A percentile compares a stretch with the other conserved stretches of the same genome.
These are phyloP conservation scores for Drosophila flavopinicola DNA, from an alignment of 2,888 invertebrate genomes.

Conservation along the genomic window DNA sequence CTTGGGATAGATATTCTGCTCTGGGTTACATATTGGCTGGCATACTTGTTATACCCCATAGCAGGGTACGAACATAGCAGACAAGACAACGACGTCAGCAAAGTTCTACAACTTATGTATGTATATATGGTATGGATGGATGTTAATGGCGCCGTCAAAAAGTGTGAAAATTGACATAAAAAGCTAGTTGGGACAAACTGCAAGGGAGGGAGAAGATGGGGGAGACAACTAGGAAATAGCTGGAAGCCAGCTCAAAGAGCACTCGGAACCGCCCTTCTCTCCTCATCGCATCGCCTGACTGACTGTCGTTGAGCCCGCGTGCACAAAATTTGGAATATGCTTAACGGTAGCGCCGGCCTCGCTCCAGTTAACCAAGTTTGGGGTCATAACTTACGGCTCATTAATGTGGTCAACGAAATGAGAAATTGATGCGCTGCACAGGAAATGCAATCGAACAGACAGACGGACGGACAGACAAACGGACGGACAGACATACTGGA, in stretches of 20 bases:
- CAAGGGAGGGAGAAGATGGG: neutral
- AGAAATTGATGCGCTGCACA: conserved; percentile 60
- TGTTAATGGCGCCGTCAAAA: conserved; percentile 55
- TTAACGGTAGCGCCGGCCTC: conserved; percentile 48
- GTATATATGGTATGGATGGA: conserved; percentile 27
- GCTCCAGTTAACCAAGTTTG: conserved; percentile 62
- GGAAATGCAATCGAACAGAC: conserved; percentile 60
- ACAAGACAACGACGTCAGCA: conserved; percentile 40
- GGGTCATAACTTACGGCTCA: conserved; percentile 70
- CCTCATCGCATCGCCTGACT: conserved; percentile 19
- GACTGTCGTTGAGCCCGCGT: conserved; percentile 22
- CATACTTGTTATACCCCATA: neutral
- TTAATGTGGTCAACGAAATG: conserved; percentile 71
- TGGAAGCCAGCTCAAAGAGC: conserved; percentile 6
- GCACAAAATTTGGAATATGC: neutral
- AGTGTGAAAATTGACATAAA: conserved; percentile 41
- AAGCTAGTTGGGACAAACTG: conserved; percentile 8
- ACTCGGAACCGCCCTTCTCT: neutral
- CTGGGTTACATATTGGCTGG: too few relatives aligned
- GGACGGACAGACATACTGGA: conserved; percentile 1
- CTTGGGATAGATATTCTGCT: too few relatives aligned
- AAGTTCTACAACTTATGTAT: conserved; percentile 13
- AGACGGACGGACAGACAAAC: neutral
- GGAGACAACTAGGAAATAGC: conserved; percentile 12
- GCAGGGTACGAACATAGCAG: conserved; percentile 17